Evolutionary conservation across 2,113 vertebrate species (phyloP).

Genomic region (Chlorodrepanis virens): DNA sequence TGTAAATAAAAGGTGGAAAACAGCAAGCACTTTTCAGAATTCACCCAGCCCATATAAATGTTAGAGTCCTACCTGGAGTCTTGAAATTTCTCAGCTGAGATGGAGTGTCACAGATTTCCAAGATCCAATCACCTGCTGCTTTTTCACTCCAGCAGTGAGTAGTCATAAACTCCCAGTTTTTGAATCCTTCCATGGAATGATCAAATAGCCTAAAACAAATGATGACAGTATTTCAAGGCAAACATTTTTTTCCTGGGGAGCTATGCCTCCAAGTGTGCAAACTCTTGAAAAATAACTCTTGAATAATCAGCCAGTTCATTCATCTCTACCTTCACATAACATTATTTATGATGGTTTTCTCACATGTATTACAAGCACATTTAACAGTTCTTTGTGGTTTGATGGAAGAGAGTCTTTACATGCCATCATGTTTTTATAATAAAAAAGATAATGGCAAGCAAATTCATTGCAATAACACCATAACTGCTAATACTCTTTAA

Average conservation of each 20-base stretch:
- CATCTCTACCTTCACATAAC: not conserved
- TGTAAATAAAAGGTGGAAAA: not conserved
- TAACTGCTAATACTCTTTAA: not conserved
- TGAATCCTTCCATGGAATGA: constrained; percentile 99
- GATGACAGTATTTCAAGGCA: not conserved
- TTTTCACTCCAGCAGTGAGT: constrained; percentile 99
- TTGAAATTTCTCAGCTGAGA: constrained; percentile 97
- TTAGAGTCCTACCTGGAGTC: constrained; percentile 83
- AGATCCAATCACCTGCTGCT: constrained; percentile 93
- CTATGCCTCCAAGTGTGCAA: not conserved
- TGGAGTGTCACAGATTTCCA: constrained; percentile 95
- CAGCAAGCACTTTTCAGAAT: not conserved
- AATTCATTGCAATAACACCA: not conserved
- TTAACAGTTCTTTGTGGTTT: not conserved
- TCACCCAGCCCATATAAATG: not conserved
- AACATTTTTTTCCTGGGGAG: not conserved
- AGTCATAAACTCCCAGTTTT: constrained; percentile 99
- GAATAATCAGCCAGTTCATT: not conserved
- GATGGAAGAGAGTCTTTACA: not conserved
- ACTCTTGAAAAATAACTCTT: not conserved
- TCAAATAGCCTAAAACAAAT: constrained; percentile 89
- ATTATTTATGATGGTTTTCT: not conserved
- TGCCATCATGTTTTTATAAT: not conserved
- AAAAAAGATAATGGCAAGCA: not conserved
- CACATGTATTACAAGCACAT: not conserved